phyloP scores from a whole-genome alignment of 2,888 invertebrate genomes.

The Drosophila anceps region DNA sequence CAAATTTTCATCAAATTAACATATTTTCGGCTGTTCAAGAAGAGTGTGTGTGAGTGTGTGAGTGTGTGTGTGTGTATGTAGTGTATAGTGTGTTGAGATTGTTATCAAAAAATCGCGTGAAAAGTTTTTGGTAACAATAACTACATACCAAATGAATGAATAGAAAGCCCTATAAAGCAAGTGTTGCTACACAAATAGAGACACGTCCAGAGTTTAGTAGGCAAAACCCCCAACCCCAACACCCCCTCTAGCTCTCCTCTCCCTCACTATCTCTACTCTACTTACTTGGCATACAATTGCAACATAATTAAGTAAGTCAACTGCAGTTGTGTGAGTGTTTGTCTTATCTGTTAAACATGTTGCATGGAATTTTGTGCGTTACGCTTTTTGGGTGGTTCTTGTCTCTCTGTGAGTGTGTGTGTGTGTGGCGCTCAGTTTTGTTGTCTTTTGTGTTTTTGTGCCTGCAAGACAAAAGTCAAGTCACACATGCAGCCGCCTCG shows the following conservation, averaged over 20 bases:
- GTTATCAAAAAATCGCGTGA: conserved; percentile 54
- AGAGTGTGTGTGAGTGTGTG: conserved; percentile 16
- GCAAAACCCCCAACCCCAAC: too few relatives aligned
- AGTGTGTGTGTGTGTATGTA: conserved; percentile 18
- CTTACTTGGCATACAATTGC: conserved; percentile 70
- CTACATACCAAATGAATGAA: conserved; percentile 4
- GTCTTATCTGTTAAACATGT: conserved; percentile 26
- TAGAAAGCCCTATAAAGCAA: conserved; percentile 33
- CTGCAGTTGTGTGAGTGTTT: conserved; percentile 37
- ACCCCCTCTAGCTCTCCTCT: background rate
- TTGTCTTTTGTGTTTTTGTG: conserved; percentile 71
- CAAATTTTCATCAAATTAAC: conserved; percentile 80
- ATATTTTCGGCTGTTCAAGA: conserved; percentile 58
- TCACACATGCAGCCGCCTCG: conserved; percentile 10
- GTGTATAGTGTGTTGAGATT: conserved; percentile 29
- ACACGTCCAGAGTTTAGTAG: background rate
- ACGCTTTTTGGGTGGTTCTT: conserved; percentile 55
- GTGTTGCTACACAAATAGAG: conserved; percentile 23
- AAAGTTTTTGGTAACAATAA: conserved; percentile 19
- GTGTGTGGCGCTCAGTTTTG: conserved; percentile 68
- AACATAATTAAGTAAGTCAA: conserved; percentile 79
- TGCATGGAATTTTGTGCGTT: conserved; percentile 75
- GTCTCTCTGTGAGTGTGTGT: conserved; percentile 51
- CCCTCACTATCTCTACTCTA: background rate
- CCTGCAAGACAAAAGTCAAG: conserved; percentile 70